Conservation (phyloP, 2,888 invertebrate genomes). For the Dryadula phaetusa region DNA sequence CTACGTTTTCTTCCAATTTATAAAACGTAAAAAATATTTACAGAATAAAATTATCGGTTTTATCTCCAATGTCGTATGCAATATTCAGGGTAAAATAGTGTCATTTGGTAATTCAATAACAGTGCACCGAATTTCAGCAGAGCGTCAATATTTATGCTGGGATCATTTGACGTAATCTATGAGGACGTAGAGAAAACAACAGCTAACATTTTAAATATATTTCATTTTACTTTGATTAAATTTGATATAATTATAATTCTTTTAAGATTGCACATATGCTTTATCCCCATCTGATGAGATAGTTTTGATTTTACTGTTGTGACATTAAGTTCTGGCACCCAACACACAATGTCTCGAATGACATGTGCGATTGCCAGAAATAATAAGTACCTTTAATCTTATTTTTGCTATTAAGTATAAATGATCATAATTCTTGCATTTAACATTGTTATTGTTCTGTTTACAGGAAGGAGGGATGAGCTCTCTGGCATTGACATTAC, state of each 20-base stretch:
- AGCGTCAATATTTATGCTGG: constrained; percentile 29
- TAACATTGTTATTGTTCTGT: background rate
- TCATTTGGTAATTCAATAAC: constrained; percentile 23
- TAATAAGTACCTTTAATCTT: too few relatives aligned
- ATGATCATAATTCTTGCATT: background rate
- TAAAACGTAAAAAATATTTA: background rate
- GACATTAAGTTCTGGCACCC: too few relatives aligned
- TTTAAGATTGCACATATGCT: background rate
- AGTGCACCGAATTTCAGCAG: constrained; percentile 23
- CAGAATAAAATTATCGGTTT: background rate
- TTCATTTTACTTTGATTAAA: background rate
- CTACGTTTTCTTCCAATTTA: too few relatives aligned
- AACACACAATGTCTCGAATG: too few relatives aligned
- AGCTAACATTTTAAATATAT: background rate
- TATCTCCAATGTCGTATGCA: constrained; percentile 8
- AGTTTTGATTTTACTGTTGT: too few relatives aligned
- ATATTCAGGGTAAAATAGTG: constrained; percentile 10
- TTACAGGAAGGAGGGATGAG: background rate
- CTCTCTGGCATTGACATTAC: background rate
- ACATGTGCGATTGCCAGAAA: too few relatives aligned
- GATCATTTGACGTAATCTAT: constrained; percentile 23
- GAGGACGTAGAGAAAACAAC: constrained; percentile 19
- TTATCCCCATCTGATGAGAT: too few relatives aligned
- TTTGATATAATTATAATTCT: background rate
- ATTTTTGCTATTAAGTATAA: too few relatives aligned